Evolutionary conservation across 2,797 vertebrate species (phyloP).

Genomic region (Gadopsis bispinosus): DNA sequence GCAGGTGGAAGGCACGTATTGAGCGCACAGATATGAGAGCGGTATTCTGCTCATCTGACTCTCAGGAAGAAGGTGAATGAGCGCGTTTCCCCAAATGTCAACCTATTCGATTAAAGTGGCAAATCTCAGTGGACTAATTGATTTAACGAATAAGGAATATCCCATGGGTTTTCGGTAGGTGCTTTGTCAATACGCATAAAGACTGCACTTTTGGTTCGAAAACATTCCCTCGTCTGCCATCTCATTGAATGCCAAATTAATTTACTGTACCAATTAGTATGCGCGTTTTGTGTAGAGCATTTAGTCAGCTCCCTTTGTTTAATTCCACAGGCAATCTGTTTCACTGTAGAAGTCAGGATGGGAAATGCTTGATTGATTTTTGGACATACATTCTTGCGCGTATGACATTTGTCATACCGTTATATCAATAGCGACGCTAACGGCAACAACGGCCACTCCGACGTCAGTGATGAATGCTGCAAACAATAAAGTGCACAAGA

Average conservation of each 20-base stretch:
- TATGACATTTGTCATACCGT: slow-evolving; percentile 69
- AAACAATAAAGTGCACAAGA: slow-evolving; percentile 39
- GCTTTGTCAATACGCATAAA: slow-evolving; percentile 18
- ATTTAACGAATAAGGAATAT: slow-evolving; percentile 9
- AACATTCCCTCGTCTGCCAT: slow-evolving; percentile 12
- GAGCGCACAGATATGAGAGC: background rate
- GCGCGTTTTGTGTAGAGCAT: slow-evolving; percentile 30
- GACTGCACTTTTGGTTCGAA: slow-evolving; percentile 29
- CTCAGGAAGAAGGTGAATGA: background rate
- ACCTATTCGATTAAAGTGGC: slow-evolving; percentile 19
- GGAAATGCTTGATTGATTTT: slow-evolving; percentile 67
- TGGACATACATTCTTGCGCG: slow-evolving; percentile 62
- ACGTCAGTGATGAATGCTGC: slow-evolving; percentile 37
- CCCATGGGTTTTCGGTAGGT: background rate
- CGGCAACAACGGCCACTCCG: slow-evolving; percentile 59
- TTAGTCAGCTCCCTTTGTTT: slow-evolving; percentile 53
- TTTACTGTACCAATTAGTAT: slow-evolving; percentile 45
- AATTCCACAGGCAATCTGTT: slow-evolving; percentile 49
- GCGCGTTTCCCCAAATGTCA: background rate
- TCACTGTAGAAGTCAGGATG: slow-evolving; percentile 38
- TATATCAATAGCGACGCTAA: slow-evolving; percentile 65
- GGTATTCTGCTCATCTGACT: slow-evolving; percentile 15
- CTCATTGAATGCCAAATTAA: slow-evolving; percentile 39
- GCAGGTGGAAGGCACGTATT: background rate
- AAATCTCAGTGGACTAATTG: slow-evolving; percentile 25